Percentiles rank a stretch among this genome's conserved stretches.
Evolutionary conservation across 2,888 invertebrate genomes (phyloP).

Genomic region (Arrhopalites spinosus): DNA sequence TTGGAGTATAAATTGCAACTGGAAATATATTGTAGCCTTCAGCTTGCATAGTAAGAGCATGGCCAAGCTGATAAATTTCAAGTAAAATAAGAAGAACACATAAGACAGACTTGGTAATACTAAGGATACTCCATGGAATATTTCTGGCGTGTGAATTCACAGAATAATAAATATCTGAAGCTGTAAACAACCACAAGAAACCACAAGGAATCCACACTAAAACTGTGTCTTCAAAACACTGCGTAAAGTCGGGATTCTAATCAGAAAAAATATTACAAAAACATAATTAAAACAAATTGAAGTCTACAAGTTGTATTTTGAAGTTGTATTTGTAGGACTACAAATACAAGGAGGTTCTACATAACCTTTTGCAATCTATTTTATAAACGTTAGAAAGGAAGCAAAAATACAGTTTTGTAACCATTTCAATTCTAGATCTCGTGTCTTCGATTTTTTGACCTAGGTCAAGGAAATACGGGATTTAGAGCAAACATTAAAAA

Average conservation of each 20-base stretch:
- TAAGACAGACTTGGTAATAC: conserved; percentile 51
- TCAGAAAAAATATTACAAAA: too few relatives aligned
- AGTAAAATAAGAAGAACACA: conserved; percentile 37
- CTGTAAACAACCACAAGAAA: conserved; percentile 77
- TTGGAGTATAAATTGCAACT: conserved; percentile 41
- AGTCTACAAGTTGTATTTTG: background rate
- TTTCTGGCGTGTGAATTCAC: conserved; percentile 42
- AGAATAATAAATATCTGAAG: conserved; percentile 65
- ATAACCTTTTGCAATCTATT: too few relatives aligned
- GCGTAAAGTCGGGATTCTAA: conserved; percentile 86
- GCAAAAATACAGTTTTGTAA: too few relatives aligned
- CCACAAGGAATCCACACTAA: conserved; percentile 87
- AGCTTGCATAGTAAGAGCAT: background rate
- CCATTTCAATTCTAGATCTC: too few relatives aligned
- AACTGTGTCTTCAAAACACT: conserved; percentile 90
- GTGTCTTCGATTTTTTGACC: too few relatives aligned
- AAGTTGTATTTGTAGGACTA: too few relatives aligned
- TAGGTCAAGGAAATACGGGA: too few relatives aligned
- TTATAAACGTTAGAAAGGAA: too few relatives aligned
- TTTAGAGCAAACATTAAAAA: too few relatives aligned
- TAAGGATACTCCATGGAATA: conserved; percentile 56
- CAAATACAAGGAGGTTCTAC: too few relatives aligned
- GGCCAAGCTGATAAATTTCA: conserved; percentile 35
- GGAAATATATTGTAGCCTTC: conserved; percentile 28
- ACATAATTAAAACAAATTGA: background rate